Evolutionary conservation across 2,888 invertebrate genomes (phyloP).

Genomic region (Amblyjoppa proteus): DNA sequence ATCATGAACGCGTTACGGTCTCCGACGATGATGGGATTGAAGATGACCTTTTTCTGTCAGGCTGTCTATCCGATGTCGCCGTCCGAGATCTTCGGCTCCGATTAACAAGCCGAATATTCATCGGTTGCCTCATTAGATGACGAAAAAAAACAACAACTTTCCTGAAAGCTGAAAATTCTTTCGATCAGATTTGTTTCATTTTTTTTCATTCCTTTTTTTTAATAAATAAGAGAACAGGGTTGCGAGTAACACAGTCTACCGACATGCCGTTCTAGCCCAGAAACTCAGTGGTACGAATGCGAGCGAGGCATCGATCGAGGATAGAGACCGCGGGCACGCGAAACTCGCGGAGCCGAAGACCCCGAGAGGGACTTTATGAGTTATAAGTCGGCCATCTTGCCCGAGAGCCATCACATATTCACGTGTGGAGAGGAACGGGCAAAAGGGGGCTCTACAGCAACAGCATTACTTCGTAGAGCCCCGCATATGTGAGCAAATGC

Average conservation of each 20-base stretch:
- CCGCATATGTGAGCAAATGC: slow-evolving; percentile 79
- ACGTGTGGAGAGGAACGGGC: slow-evolving; percentile 70
- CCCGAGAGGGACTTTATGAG: slow-evolving; percentile 81
- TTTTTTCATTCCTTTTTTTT: neutral
- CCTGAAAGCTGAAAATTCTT: neutral
- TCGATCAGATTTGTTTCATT: neutral
- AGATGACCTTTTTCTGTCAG: slow-evolving; percentile 30
- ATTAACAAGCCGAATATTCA: slow-evolving; percentile 11
- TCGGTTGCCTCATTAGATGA: neutral
- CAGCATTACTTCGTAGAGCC: slow-evolving; percentile 35
- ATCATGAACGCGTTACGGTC: slow-evolving; percentile 7
- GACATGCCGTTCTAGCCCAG: neutral
- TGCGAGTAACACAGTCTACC: neutral
- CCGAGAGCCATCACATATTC: slow-evolving; percentile 81
- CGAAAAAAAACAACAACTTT: neutral
- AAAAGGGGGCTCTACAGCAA: slow-evolving; percentile 32
- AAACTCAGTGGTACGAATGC: neutral
- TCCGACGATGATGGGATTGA: slow-evolving; percentile 45
- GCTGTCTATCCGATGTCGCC: slow-evolving; percentile 3
- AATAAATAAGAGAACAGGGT: neutral
- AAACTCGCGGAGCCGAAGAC: slow-evolving; percentile 55
- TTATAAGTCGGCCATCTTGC: slow-evolving; percentile 85
- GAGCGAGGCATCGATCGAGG: slow-evolving; percentile 38
- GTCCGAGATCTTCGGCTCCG: slow-evolving; percentile 11
- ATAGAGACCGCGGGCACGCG: slow-evolving; percentile 16